Percentiles rank a stretch among this genome's conserved stretches.
Conservation (phyloP, 2,797 vertebrate genomes). For the Enteromius argenteus region DNA sequence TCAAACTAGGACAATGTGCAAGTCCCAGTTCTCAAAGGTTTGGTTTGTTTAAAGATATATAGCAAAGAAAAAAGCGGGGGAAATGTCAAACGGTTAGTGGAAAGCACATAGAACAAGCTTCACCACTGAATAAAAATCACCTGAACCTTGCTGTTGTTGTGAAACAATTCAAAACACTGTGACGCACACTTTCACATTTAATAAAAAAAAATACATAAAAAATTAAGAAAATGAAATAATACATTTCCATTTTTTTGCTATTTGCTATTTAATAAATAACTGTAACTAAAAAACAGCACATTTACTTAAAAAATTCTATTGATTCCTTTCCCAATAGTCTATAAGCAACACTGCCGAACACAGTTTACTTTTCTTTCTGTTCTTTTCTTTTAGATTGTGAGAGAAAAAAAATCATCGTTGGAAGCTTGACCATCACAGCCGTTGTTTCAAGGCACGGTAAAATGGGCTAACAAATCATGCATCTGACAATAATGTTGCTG, state of each 20-base stretch:
- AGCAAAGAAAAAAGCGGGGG: not conserved
- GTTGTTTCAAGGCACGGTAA: constrained; percentile 11
- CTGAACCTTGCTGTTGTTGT: not conserved
- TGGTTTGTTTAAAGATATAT: not conserved
- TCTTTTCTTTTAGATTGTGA: not conserved
- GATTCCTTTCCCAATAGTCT: not conserved
- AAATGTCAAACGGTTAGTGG: not conserved
- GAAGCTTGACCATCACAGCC: constrained; percentile 23
- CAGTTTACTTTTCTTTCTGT: not conserved
- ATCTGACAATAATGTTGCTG: constrained; percentile 20
- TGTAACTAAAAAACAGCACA: not conserved
- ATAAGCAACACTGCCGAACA: not conserved
- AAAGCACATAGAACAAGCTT: not conserved
- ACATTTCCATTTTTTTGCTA: not conserved
- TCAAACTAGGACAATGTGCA: constrained; percentile 38
- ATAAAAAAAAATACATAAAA: not conserved
- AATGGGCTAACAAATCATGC: constrained; percentile 33
- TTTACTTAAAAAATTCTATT: not conserved
- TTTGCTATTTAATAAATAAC: not conserved
- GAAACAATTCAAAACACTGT: not conserved
- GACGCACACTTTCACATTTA: not conserved
- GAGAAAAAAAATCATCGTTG: not conserved
- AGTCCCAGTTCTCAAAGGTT: not conserved
- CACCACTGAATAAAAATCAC: not conserved
- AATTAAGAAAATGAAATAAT: not conserved